phyloP scores from a whole-genome alignment of 1,140 invertebrate genomes.

The Sminthurinus signatus region DNA sequence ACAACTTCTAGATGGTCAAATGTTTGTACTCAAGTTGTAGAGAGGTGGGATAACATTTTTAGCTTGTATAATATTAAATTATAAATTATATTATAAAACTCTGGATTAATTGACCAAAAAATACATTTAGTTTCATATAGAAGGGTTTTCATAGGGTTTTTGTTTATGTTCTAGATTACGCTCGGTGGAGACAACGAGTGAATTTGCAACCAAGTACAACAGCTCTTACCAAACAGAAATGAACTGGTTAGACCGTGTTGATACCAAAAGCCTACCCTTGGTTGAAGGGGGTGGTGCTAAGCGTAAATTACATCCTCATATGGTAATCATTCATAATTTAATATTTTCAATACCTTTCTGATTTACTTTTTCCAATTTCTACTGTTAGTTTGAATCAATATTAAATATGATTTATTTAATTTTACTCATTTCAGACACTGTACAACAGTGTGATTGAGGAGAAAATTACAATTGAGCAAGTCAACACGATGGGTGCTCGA shows the following conservation, averaged over 20 bases:
- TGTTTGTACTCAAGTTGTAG: slow-evolving; percentile 80
- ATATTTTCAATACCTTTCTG: too few species aligned
- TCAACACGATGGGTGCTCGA: slow-evolving; percentile 88
- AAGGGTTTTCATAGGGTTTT: background rate
- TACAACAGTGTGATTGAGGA: slow-evolving; percentile 83
- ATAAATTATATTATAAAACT: too few species aligned
- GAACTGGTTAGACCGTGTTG: slow-evolving; percentile 75
- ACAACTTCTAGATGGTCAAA: slow-evolving; percentile 84
- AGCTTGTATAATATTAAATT: too few species aligned
- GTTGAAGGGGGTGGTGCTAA: slow-evolving; percentile 60
- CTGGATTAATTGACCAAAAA: too few species aligned
- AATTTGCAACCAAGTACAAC: slow-evolving; percentile 76
- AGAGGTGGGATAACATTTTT: too few species aligned
- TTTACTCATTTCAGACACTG: slow-evolving; percentile 58
- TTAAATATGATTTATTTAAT: too few species aligned
- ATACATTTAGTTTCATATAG: background rate
- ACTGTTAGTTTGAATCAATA: too few species aligned
- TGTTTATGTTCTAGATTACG: slow-evolving; percentile 58
- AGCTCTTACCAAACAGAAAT: slow-evolving; percentile 78
- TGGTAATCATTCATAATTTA: slow-evolving; percentile 53
- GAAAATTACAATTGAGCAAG: slow-evolving; percentile 86
- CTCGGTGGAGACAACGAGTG: slow-evolving; percentile 76
- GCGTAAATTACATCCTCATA: slow-evolving; percentile 67
- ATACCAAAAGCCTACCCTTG: slow-evolving; percentile 60
- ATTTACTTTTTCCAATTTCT: too few species aligned